Base-by-base conservation (phyloP, 2,888 invertebrate genomes). In the Eristalis intricaria region DNA sequence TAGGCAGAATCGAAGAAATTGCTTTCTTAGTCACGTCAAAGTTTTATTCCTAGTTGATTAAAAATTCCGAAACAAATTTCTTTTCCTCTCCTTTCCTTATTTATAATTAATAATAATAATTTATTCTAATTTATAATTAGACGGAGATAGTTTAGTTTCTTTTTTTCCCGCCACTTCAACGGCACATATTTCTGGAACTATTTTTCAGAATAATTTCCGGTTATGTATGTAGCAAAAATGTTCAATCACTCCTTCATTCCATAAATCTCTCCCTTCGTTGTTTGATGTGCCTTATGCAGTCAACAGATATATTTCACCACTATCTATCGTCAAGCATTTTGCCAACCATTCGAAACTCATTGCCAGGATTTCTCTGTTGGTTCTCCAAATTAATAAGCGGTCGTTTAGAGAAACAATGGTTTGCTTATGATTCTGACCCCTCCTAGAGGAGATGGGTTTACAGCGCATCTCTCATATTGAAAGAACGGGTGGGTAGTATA, bases 311-410 rank as follows among this genome's bases (percentile, higher is more conserved):
- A 82, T 77, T 77, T 50, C 65, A 22, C 29, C 71, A n/a, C 56
- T 29, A 77, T 68, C 68, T 68, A 56, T 77, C 66, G 73, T 69
- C 76, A 76, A 3, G 66, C 75, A 70, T 56, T 81, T 56, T 63
- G 76, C 40, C 76, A 77, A 70, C 71, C 80, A 80, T 69, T 71
- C 38, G 50, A 63, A 76, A 81, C 56, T 71, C 80, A 71, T 70
- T 82, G 40, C 82, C 68, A 66, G 19, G 71, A 73, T 40, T 66
- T 61, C 64, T 38, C 73, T 64, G 35, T 81, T 73, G 50, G 32
- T 58, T 81, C 43, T 79, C 76, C 58, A 85, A 40, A 85, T 85
- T 82, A 85, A 85, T 82, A 85, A 85, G 85, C 77, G 60, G 85
- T 82, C 77, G 77, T 85, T 85, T 82, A 69, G 40, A 63, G 77